Evolutionary conservation across 2,113 vertebrate species (phyloP), one percentile per base, ranked within the genome.

Genomic region (Zingel zingel): DNA sequence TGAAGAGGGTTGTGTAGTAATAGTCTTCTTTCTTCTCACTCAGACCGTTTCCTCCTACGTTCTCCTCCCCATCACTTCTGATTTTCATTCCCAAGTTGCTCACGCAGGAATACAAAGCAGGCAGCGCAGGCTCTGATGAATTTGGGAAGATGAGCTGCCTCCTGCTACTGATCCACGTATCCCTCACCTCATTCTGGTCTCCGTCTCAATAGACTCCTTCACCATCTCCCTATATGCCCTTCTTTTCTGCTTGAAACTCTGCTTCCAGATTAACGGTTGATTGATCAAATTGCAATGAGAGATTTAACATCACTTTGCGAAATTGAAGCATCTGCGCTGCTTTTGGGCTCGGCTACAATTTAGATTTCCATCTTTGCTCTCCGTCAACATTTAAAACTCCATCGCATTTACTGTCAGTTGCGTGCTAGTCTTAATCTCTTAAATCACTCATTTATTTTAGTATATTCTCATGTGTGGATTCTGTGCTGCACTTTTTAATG

Each of bases 41-140:
- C 25, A 87, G 66, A 58, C 57, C 18, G 58, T 86, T 92, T 82
- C 84, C 89, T 91, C 82, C 85, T 92, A 79, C 81, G 25, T 91
- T 89, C 75, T 82, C 75, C 72, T 83, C 69, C 69, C 80, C 73
- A 77, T 93, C 80, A 81, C 76, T 86, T 83, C 85, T 83, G 85
- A 80, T 90, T 92, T 93, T 91, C 84, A 68, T 88, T 89, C 70
- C 81, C 66, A 79, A 85, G 68, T 87, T 80, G 83, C 74, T 75
- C 83, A 62, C 70, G 86, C 76, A 83, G 84, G 92, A 91, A 94
- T 91, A 93, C 85, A 90, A 92, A 94, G 77, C 90, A 93, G 85
- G 74, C 82, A 81, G 70, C 65, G 6, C 53, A 72, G 82, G 67
- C 89, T 83, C 86, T 77, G 88, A 83, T 87, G 81, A 85, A 91